phyloP scores from a whole-genome alignment of 2,797 vertebrate genomes.

The Spinus pinus region DNA sequence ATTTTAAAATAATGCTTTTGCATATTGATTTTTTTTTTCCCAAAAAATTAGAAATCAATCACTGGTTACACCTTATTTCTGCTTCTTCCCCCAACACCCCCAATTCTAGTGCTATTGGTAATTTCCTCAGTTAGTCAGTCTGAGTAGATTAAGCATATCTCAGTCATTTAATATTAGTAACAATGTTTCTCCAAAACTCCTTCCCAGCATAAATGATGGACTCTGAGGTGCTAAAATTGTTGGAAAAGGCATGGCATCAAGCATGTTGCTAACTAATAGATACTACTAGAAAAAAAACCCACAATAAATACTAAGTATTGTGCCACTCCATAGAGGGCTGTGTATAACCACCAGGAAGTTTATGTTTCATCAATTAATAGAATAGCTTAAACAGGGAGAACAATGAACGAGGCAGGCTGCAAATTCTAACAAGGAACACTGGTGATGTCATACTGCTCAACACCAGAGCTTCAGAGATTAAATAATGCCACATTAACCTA shows the following conservation, averaged over 20 bases:
- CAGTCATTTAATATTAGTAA: conserved; percentile 23
- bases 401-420: not conserved
- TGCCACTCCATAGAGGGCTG: not conserved
- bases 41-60: conserved; percentile 5
- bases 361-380: not conserved
- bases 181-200: not conserved
- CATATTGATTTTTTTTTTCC: not conserved
- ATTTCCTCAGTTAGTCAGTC: conserved; percentile 6
- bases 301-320: not conserved
- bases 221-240: not conserved
- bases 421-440: not conserved
- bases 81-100: not conserved
- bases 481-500: not conserved
- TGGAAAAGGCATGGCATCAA: not conserved
- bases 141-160: not conserved
- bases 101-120: not conserved
- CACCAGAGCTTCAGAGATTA: not conserved
- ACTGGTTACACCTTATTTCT: not conserved
- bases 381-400: not conserved
- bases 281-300: not conserved
- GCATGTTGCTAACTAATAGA: not conserved
- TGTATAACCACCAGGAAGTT: not conserved
- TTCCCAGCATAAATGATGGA: not conserved
- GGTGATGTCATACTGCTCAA: not conserved
- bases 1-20: conserved; percentile 55